These are phyloP conservation scores for Heptranchias perlo DNA, from an alignment of 2,113 vertebrate genomes.

Conservation along the genomic window DNA sequence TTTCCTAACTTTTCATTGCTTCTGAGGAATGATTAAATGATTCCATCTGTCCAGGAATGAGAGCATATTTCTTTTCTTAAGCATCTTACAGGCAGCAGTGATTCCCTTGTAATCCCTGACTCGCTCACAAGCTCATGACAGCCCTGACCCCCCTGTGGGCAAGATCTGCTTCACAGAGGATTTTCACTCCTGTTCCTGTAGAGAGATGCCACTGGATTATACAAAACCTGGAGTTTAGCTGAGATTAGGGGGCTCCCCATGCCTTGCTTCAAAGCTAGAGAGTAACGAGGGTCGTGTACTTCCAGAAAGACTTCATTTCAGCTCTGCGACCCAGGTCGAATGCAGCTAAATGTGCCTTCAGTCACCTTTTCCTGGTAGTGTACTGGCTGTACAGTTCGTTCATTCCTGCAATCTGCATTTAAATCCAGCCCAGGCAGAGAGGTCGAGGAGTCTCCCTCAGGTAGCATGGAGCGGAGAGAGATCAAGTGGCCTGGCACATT, in stretches of 20 bases:
- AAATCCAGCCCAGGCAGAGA: neutral
- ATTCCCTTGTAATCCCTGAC: neutral
- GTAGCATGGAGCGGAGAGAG: neutral
- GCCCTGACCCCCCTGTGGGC: neutral
- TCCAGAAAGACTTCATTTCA: neutral
- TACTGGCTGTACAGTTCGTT: neutral
- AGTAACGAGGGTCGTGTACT: neutral
- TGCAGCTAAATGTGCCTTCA: neutral
- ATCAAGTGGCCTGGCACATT: neutral
- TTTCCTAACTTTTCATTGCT: neutral
- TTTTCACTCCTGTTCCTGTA: neutral
- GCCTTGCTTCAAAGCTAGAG: neutral
- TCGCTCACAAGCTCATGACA: neutral
- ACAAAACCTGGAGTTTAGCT: neutral
- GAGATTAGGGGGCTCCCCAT: neutral
- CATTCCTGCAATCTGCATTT: neutral
- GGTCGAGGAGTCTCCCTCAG: neutral
- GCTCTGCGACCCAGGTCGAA: neutral
- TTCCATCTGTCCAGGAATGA: constrained; percentile 16
- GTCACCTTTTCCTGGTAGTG: neutral
- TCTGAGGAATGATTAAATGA: neutral
- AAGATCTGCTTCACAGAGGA: neutral
- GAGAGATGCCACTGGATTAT: neutral
- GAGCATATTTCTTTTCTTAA: constrained; percentile 6
- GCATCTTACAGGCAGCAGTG: neutral